Conservation (phyloP, 2,113 vertebrate genomes). For the Eulemur rufifrons region DNA sequence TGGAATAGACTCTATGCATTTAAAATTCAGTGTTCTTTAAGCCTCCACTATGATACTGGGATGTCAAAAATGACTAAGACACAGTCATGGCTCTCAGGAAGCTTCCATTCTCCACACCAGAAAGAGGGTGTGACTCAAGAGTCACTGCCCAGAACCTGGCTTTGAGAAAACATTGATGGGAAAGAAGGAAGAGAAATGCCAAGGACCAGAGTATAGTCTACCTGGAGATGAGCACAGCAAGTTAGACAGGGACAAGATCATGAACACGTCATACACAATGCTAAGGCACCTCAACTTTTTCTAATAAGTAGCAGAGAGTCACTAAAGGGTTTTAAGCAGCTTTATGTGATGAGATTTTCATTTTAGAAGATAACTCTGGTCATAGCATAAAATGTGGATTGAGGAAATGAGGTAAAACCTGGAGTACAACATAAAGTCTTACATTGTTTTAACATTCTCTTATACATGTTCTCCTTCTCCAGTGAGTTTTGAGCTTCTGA, state of each 20-base stretch:
- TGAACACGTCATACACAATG: accelerated
- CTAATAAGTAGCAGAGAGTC: background rate
- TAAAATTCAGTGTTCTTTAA: background rate
- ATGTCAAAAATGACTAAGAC: background rate
- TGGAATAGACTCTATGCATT: background rate
- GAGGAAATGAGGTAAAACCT: background rate
- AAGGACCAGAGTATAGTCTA: background rate
- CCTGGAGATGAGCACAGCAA: background rate
- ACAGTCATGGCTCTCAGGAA: background rate
- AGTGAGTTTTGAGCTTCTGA: background rate
- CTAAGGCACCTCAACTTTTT: background rate
- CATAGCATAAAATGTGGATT: background rate
- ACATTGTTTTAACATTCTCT: background rate
- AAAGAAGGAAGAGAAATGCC: background rate
- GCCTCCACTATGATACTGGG: background rate
- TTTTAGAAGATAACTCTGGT: background rate
- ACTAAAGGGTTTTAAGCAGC: background rate
- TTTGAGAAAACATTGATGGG: constrained; percentile 13
- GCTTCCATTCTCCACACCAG: background rate
- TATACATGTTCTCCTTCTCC: background rate
- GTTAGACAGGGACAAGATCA: no score
- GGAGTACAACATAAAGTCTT: background rate
- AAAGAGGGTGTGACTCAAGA: background rate
- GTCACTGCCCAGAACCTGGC: background rate
- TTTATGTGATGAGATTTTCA: background rate